Evolutionary conservation across 2,888 invertebrate genomes (phyloP), one percentile per base, ranked within the genome.

Genomic region (Gymnoscelis rufifasciata): DNA sequence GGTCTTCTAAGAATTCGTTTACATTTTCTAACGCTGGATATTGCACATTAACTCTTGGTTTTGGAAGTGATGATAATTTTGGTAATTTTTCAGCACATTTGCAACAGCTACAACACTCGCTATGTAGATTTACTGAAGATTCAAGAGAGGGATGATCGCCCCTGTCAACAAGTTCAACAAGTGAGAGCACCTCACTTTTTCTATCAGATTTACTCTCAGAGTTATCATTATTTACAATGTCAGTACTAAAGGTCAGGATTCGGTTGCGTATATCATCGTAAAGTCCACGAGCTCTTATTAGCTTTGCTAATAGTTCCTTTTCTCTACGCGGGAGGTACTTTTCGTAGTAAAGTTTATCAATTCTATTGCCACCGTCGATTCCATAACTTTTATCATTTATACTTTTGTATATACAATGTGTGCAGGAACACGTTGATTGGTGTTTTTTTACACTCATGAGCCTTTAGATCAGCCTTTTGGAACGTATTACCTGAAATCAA

Each of bases 241-340:
- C 50, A 52, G 56, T 64, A 24, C 57, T 66, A 24, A 62, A 56
- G 14, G 68, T 64, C 24, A 76, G 47, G 31, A 72, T 57, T 49
- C 64, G 63, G 27, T 61, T 60, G 37, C 71, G 62, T n/a, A 73
- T 60, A 23, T 71, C 68, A 52, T 78, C 67, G 36, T 79, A 77
- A 5, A 64, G 57, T 23, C 66, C 71, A 49, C 72, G 69, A 15
- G 76, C 73, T 54, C 64, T 62, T 5, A 71, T 63, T 38, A 79
- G 57, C 56, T 68, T 76, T 27, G 68, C 60, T 7, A 78, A 45
- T 36, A 78, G 59, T 36, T 71, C 74, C 33, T 59, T 66, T 55
- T 80, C 73, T 48, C 72, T 59, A 7, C 65, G 51, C 8, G 74
- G 70, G 45, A 76, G 57, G 52, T 66, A 70, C 49, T 74, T 67